Conservation (phyloP, 2,888 invertebrate genomes). For the Proisotoma minuta region DNA sequence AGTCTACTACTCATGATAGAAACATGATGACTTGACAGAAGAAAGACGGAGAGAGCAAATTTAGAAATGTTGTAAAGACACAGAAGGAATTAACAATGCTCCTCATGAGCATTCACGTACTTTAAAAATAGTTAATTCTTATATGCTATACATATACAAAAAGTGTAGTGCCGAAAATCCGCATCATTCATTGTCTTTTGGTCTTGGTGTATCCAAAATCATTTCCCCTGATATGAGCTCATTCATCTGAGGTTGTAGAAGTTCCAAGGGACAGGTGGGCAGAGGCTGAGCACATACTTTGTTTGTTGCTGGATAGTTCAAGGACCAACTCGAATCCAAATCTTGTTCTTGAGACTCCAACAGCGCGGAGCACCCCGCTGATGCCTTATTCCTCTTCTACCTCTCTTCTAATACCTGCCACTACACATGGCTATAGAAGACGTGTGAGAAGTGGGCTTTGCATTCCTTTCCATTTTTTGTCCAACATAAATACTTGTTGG, state of each 20-base stretch:
- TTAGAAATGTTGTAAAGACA: slow-evolving; percentile 7
- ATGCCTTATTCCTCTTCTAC: slow-evolving; percentile 43
- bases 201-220: too few relatives aligned
- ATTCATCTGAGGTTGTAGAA: too few relatives aligned
- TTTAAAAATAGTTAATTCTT: too few relatives aligned
- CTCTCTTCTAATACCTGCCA: slow-evolving; percentile 4
- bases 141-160: too few relatives aligned
- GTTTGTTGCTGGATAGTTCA: slow-evolving; percentile 32
- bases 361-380: slow-evolving; percentile 46
- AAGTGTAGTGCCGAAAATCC: slow-evolving; percentile 1
- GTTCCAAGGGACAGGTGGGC: slow-evolving; percentile 35
- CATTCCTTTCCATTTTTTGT: slow-evolving; percentile 19
- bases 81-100: too few relatives aligned
- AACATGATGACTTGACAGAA: slow-evolving; percentile 24
- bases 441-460: slow-evolving; percentile 27
- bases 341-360: slow-evolving; percentile 44
- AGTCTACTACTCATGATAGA: too few relatives aligned
- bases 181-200: too few relatives aligned
- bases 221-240: too few relatives aligned
- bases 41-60: slow-evolving; percentile 7
- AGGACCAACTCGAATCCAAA: too few relatives aligned
- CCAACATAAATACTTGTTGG: not conserved
- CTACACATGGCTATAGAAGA: too few relatives aligned
- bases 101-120: too few relatives aligned
- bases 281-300: slow-evolving; percentile 11